Conservation (phyloP, 1,140 invertebrate genomes). For the Panagrolaimus sp. region DNA sequence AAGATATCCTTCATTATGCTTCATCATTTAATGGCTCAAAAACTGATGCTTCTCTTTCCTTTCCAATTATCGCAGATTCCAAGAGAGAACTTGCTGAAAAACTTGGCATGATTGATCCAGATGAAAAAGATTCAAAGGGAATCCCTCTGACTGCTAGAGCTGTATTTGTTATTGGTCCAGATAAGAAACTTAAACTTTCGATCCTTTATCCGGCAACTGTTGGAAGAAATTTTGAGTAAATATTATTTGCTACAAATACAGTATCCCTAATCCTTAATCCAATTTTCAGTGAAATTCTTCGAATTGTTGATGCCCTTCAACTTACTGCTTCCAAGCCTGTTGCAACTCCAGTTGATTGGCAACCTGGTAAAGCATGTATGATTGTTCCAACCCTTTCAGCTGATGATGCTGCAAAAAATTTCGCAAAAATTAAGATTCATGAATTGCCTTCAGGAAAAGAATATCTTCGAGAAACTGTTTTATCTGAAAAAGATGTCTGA, state of each 20-base stretch:
- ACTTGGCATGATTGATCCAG: conserved; percentile 81
- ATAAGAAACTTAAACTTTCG: conserved; percentile 77
- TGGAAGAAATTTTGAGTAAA: conserved; percentile 83
- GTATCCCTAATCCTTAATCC: conserved; percentile 61
- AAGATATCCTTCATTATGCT: conserved; percentile 32
- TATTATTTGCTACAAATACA: conserved; percentile 41
- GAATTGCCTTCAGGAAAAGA: conserved; percentile 47
- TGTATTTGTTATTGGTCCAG: conserved; percentile 79
- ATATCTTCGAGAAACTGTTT: conserved; percentile 37
- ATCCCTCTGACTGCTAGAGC: conserved; percentile 76
- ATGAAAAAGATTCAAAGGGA: conserved; percentile 72
- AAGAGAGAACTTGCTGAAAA: conserved; percentile 71
- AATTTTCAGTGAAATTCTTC: conserved; percentile 82
- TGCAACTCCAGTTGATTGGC: conserved; percentile 82
- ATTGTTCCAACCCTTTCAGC: conserved; percentile 30
- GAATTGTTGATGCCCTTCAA: conserved; percentile 81
- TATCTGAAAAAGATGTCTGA: too few relatives aligned
- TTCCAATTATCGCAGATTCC: conserved; percentile 80
- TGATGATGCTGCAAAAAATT: conserved; percentile 35
- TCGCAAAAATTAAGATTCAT: conserved; percentile 30
- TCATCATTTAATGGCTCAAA: background rate
- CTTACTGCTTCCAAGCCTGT: conserved; percentile 75
- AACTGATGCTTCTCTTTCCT: conserved; percentile 66
- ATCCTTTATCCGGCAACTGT: conserved; percentile 85
- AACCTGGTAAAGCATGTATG: conserved; percentile 64